Evolutionary conservation across 2,888 invertebrate genomes (phyloP).

Genomic region (Eupithecia exiguata): DNA sequence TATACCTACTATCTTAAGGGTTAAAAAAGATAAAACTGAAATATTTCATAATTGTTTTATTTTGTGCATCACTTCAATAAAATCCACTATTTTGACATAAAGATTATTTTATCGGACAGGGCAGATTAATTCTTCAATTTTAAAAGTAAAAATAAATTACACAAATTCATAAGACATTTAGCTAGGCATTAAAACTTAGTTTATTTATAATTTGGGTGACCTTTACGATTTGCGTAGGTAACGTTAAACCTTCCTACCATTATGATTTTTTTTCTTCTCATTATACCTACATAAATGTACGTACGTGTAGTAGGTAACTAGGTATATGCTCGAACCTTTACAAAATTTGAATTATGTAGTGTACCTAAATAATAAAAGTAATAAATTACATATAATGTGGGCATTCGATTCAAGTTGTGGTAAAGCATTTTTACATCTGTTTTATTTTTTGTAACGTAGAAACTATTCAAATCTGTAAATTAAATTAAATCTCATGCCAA

Average conservation of each 20-base stretch:
- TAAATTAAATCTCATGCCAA: neutral
- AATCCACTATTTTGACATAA: conserved; percentile 62
- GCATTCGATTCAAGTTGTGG: neutral
- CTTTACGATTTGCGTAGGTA: neutral
- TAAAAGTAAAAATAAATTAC: conserved; percentile 64
- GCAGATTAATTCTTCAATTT: conserved; percentile 56
- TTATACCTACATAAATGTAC: too few relatives aligned
- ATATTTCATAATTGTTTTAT: conserved; percentile 71
- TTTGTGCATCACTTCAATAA: conserved; percentile 78
- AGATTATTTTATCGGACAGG: conserved; percentile 74
- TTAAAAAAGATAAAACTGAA: neutral
- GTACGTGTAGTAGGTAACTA: too few relatives aligned
- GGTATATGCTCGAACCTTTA: neutral
- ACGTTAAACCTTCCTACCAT: neutral
- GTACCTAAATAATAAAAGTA: neutral
- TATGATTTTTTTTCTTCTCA: neutral
- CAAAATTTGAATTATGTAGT: neutral
- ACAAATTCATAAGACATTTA: conserved; percentile 77
- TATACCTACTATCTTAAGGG: too few relatives aligned
- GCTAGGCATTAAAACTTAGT: conserved; percentile 65
- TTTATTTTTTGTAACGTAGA: neutral
- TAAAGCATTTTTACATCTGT: neutral
- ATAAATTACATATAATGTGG: neutral
- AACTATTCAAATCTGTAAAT: neutral
- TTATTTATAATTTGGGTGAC: neutral